Evolutionary conservation across 2,797 vertebrate species (phyloP), one percentile per base, ranked within the genome.

Genomic region (Momotus momota): DNA sequence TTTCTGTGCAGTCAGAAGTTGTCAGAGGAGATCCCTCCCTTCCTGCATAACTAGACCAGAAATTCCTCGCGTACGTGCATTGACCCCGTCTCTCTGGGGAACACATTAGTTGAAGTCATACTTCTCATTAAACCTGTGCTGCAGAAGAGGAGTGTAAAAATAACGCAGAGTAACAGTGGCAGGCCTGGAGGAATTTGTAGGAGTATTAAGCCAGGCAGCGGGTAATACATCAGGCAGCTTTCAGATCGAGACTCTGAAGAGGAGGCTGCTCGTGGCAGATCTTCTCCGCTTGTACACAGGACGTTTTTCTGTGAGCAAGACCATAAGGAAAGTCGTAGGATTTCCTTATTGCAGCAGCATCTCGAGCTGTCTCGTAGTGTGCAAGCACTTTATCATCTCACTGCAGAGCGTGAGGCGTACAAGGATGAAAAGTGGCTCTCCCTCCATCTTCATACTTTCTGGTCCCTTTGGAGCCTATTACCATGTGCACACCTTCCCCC

Each of bases 101-200:
- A 5, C 45, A n/a, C 73, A 14, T 88, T 88, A 88, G 84, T 33
- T 89, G 85, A 90, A 96, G 80, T 74, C 17, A 3, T 84, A 43
- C 70, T 95, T 73, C 90, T 95, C 90, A 94, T 95, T 96, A 95
- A 91, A 80, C 84, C 60, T 84, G 11, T 86, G 65, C 94, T 95
- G 78, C 79, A 52, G 81, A 86, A 90, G 90, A 95, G 62, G 61
- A 83, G 73, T 48, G 64, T 77, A 72, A 93, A 92, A 91, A 70
- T 86, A 64, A 73, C 54, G 77, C 75, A 51, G 84, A 93, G 35
- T 74, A 93, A 61, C 81, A 91, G 79, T 19, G 45, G 78, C 46
- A 75, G 55, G 80, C 73, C 88, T 91, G 72, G 69, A 92, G 92
- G 71, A 92, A 87, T 86, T 86, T 71, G 65, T 26, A 83, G 73